Base-by-base conservation (phyloP, 23 tunicate species). In the Halocynthia roretzi region DNA sequence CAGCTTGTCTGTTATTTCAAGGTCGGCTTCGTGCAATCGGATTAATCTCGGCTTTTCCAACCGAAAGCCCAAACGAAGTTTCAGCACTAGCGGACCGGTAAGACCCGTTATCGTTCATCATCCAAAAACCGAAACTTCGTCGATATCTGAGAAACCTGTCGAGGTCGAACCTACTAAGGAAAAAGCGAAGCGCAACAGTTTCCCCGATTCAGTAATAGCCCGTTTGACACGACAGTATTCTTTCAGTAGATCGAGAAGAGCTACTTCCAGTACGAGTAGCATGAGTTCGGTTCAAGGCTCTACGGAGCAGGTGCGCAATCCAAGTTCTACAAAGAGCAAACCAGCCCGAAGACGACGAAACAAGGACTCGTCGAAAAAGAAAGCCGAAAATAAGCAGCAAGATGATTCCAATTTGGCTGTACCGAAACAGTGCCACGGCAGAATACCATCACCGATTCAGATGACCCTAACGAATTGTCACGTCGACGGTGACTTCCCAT, bases 151-250 rank as follows among this genome's bases (percentile, higher is more conserved):
- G 11, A n/a, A 21, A 67, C 23, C 71, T n/a, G 23, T 14, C 19
- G 78, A 74, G 62, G n/a, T 19, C 9, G 17, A 53, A 8, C 65
- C 78, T 7, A 56, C 56, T 0, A 74, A 74, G 31, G 78, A 56
- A 21, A 74, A 74, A 54, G 31, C 56, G 2, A 74, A 74, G 31
- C 17, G 78, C 11, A 50, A 31, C 44, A 31, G 44, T 4, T 31
- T 31, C 44, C 44, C 60, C 23, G 56, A 74, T 74, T 74, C 78
- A 56, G 78, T 74, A 11, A 50, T 74, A 0, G 56, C 40, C 31
- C 78, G 78, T 8, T 54, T 74, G 17, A 64, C 78, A n/a, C 55
- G 78, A 44, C 63, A 74, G 18, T 74, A 74, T 74, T 74, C 78
- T 7, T 54, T 53, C 78, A n/a, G 55, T 9, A 40, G 78, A 22